Evolutionary conservation across 2,888 invertebrate species (phyloP), one percentile per base, ranked within the genome.

Genomic region (Thysanoteuthis rhombus): DNA sequence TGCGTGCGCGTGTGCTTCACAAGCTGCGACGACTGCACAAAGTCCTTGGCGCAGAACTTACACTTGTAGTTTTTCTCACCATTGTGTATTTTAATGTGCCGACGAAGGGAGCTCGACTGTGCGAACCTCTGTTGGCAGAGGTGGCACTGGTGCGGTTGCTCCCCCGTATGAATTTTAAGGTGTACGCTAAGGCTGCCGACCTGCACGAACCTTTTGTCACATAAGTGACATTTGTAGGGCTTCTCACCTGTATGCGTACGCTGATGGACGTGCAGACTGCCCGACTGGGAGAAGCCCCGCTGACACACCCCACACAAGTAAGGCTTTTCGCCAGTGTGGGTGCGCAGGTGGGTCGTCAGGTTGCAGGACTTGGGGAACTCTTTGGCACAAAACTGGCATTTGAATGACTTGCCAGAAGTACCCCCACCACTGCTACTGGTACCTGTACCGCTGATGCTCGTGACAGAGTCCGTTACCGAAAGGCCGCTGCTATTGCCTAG

Each of bases 241-340:
- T 92, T 92, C 92, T 92, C 92, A 19, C 92, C 92, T 16, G 92
- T 92, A 39, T 92, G 92, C 16, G 92, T 92, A 1, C 92, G 92
- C 42, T 92, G 92, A 45, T 92, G 92, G 42, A 92, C 92, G n/a
- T 92, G 92, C 32, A 92, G 94, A 52, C 95, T 95, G 93, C 95
- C 95, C n/a, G 94, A 93, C 89, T 95, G 95, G 93, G 95, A 95
- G 93, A 96, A 96, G 22, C 94, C 94, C 89, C 94, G 94, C 6
- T 95, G 95, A 92, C 96, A 96, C 75, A 95, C 93, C 58, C 95
- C 96, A 91, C 96, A 96, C 40, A 95, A 94, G 93, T 94, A 95
- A 42, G 92, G 92, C 40, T 92, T 92, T 28, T 92, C 92, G 28
- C 92, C 92, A 32, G 92, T 92, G 42, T 92, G 92, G 28, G 92